Evolutionary conservation across 2,113 vertebrate species (phyloP), one percentile per base, ranked within the genome.

Genomic region (Platysternon megacephalum): DNA sequence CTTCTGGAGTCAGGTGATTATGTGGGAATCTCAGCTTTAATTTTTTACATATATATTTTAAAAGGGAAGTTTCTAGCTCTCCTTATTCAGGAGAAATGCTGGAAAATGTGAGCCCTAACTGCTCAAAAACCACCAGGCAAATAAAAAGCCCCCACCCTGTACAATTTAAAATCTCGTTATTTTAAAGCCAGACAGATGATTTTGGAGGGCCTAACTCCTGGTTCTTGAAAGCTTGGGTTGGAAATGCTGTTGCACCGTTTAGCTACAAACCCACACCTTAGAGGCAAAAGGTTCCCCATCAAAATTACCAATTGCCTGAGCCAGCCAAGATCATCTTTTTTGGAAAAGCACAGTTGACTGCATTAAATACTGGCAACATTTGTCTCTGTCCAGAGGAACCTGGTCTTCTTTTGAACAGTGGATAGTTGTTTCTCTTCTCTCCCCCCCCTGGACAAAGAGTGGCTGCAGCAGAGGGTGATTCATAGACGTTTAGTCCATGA

Each of bases 371-470:
- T 42, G 72, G 21, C 19, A 11, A 3, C 39, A 44, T 74, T 74
- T 74, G 22, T 74, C 39, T 74, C 72, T 74, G 22, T 44, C 72
- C 39, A 26, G 72, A 13, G 39, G 39, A 76, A 26, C 11, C 39
- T 26, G 39, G 39, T 22, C n/a, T 26, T 22, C 39, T 26, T 44
- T 76, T 42, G 72, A 76, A 6, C 5, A 76, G 39, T 22, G 72
- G n/a, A 26, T 26, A 76, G 44, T 44, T 39, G n/a, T 21, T 72
- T 39, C 72, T n/a, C 72, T 76, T 76, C 5, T 21, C 7, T 26
- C 22, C n/a, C 19, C 5, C 5, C 21, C 3, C 5, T 0, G 8
- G 35, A 5, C 35, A n/a, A 68, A 68, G 61, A 6, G 35, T 19
- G 35, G 16, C 32, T n/a, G 35, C 61, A 8, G 61, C 8, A 35